Conservation (phyloP, 2,797 vertebrate genomes). For the Paramormyrops hopkinsi region DNA sequence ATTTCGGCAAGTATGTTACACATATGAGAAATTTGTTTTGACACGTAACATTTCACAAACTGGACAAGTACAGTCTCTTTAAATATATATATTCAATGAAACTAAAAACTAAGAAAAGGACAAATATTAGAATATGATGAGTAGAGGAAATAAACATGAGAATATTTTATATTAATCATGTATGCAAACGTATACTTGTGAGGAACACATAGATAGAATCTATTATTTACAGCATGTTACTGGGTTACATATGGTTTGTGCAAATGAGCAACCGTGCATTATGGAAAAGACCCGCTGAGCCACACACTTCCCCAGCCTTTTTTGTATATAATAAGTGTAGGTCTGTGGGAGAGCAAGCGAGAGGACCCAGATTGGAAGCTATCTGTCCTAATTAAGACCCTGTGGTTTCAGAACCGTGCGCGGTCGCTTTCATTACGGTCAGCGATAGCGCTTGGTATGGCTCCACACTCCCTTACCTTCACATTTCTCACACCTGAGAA, state of each 20-base stretch:
- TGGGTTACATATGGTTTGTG: not conserved
- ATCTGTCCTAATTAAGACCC: not conserved
- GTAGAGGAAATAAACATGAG: not conserved
- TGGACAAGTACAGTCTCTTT: not conserved
- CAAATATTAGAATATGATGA: not conserved
- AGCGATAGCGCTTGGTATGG: not conserved
- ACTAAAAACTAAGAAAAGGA: not conserved
- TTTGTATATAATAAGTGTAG: not conserved
- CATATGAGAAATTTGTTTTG: not conserved
- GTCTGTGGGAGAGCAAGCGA: not conserved
- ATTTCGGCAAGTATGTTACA: not conserved
- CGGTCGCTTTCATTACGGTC: not conserved
- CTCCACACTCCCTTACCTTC: not conserved
- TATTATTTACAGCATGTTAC: not conserved
- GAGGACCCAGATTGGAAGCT: not conserved
- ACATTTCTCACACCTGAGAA: not conserved
- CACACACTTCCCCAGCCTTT: not conserved
- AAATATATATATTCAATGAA: not conserved
- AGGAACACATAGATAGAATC: not conserved
- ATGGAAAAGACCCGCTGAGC: not conserved
- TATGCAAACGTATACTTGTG: not conserved
- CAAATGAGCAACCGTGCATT: not conserved
- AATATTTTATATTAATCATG: not conserved
- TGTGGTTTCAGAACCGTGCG: not conserved
- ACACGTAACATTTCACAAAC: not conserved